Base-by-base conservation (phyloP, 2,797 vertebrate species). In the Hydrocynus forskahlii region DNA sequence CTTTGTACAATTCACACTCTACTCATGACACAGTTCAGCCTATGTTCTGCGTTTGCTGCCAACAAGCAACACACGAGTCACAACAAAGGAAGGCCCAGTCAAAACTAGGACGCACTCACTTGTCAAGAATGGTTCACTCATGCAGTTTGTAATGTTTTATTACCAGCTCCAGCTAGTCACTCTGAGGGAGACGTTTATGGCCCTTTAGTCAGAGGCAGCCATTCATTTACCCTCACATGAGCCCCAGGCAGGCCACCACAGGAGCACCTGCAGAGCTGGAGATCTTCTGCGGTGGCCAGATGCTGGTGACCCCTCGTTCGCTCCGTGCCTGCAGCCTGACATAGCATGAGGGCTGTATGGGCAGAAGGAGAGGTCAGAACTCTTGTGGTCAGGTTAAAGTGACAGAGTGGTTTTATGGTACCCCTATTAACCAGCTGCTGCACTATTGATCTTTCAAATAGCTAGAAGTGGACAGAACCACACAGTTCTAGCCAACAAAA, bases 31-130 rank as follows among this genome's bases (percentile, higher is more conserved):
- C 8, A 70, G 13, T 64, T 38, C 45, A 55, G 25, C 73, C 19
- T 50, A 57, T 57, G 54, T 62, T 54, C 55, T 68, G 19, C 10
- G 13, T 54, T 78, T 70, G 48, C 55, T 35, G 50, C 23, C 14
- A n/a, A 45, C n/a, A 64, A 64, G 48, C 8, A 21, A 50, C 45
- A 21, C 66, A 43, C 60, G 52, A 86, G 83, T 17, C 83, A 84
- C 62, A 86, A 84, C 82, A 84, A 48, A 19, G 66, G 17, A 35
- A 75, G 43, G 8, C 17, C 7, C 45, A 82, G 80, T 84, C 80
- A 84, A 82, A 84, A 82, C 80, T 45, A 54, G 74, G 72, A 50
- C 45, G 25, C 40, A n/a, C 17, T 50, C 23, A 76, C 45, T 74
- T 73, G 54, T 66, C 68, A 74, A 50, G 71, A 68, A 75, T 80